Base-by-base conservation (phyloP, 2,888 invertebrate genomes). In the Aspidiotus destructor region DNA sequence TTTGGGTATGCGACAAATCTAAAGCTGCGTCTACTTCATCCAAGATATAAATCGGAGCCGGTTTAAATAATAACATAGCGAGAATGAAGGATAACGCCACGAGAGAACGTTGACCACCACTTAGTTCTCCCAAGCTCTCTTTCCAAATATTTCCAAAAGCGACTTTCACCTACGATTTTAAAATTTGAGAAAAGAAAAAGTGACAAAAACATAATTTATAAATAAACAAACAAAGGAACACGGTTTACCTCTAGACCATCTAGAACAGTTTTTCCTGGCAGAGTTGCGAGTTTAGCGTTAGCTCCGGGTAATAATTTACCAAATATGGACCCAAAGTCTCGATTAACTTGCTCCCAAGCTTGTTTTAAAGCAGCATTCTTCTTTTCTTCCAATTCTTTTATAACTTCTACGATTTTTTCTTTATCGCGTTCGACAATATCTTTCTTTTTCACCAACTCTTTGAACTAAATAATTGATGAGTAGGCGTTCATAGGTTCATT, bases 21-120 rank as follows among this genome's bases (percentile, higher is more conserved):
- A 99, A 82, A 9, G 98, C 99, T 0, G 99, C 97, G 78, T 99
- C 99, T 63, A 99, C 95, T 81, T 99, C 99, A 78, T 99, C 99
- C 75, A 99, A 83, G 78, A 99, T 96, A 79, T 99, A 99, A 15
- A 99, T 83, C 8, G 99, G 99, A 41, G 99, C 99, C 6, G 99
- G 98, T 77, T 95, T 94, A 81, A 95, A 99, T 74, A 92, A 84
- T 75, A 98, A 78, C 90, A 99, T 92, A 55, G 98, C 92, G 74
- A 99, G 83, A 74, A 99, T 94, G 70, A 99, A 83, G 0, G 98
- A 95, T 67, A 99, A 82, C 3, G 99, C 98, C 58, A 98, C 96
- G 71, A 99, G 82, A 9, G 98, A 95, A 73, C 94, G 84, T 79
- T 97, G 96, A 0, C 98, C 99, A 70, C 99, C 99, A 71, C 96